Evolutionary conservation across 2,888 invertebrate genomes (phyloP).

Genomic region (Mantis religiosa): DNA sequence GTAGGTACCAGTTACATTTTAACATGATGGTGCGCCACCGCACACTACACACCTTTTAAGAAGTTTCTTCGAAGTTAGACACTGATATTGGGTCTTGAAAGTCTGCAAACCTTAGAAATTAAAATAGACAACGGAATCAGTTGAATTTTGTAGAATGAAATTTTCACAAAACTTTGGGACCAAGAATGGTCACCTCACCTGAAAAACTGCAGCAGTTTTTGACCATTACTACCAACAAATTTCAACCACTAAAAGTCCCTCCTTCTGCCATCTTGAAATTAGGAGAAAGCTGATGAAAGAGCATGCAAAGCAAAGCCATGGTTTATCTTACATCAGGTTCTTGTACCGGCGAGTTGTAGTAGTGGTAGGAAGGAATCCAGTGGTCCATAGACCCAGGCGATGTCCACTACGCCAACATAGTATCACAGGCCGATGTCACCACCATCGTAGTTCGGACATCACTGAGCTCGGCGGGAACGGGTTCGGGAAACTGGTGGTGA

Average conservation of each 20-base stretch:
- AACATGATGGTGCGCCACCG: too few relatives aligned
- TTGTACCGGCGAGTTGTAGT: conserved; percentile 11
- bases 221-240: not conserved
- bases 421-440: not conserved
- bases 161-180: too few relatives aligned
- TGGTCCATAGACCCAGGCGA: conserved; percentile 24
- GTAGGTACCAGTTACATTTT: too few relatives aligned
- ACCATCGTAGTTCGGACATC: not conserved
- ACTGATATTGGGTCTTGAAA: too few relatives aligned
- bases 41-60: too few relatives aligned
- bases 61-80: too few relatives aligned
- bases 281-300: not conserved
- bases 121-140: too few relatives aligned
- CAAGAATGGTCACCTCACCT: not conserved
- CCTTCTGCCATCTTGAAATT: not conserved
- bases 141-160: too few relatives aligned
- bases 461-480: not conserved
- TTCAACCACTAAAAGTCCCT: not conserved
- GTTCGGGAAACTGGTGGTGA: conserved; percentile 20
- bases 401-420: not conserved
- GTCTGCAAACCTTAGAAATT: too few relatives aligned
- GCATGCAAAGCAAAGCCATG: not conserved
- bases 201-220: not conserved
- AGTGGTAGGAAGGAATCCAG: conserved; percentile 28
- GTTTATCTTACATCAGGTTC: not conserved